Percentiles rank a stretch among this genome's conserved stretches.
phyloP scores from a whole-genome alignment of 92 coral and sea anemone species.

The Zoanthus sansibaricus region DNA sequence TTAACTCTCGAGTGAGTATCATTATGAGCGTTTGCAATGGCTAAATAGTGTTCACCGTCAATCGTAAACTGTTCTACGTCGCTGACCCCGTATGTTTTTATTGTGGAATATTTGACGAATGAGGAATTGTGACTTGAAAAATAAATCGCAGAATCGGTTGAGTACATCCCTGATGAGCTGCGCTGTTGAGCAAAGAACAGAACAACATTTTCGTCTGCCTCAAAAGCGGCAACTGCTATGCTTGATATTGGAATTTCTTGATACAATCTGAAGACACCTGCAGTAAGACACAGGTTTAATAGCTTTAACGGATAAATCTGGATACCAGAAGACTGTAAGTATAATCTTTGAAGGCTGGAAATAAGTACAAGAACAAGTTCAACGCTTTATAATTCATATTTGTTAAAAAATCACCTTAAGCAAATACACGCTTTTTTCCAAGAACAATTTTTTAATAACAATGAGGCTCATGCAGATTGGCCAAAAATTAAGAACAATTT shows the following conservation, averaged over 20 bases:
- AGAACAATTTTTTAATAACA: too few relatives aligned
- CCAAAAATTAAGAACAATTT: too few relatives aligned
- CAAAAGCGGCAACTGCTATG: slow-evolving; percentile 9
- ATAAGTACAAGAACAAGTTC: too few relatives aligned
- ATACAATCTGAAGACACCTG: neutral
- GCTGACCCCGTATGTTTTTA: slow-evolving; percentile 26
- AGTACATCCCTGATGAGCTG: neutral
- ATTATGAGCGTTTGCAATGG: slow-evolving; percentile 9
- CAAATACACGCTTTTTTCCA: too few relatives aligned
- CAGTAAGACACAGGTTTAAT: too few relatives aligned
- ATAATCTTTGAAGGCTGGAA: too few relatives aligned
- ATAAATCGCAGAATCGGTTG: neutral
- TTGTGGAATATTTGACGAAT: neutral
- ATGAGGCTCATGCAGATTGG: too few relatives aligned
- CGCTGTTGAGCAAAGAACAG: slow-evolving; percentile 19
- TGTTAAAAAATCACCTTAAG: too few relatives aligned
- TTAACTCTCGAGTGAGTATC: neutral
- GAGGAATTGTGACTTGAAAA: neutral
- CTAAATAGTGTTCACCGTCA: slow-evolving; percentile 16
- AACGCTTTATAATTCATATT: too few relatives aligned
- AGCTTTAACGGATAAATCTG: too few relatives aligned
- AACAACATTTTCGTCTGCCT: neutral
- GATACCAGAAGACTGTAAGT: too few relatives aligned
- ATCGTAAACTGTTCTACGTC: slow-evolving; percentile 23
- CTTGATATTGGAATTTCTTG: slow-evolving; percentile 11